Evolutionary conservation across 1,140 invertebrate species (phyloP).

Genomic region (Aporrectodea caliginosa): DNA sequence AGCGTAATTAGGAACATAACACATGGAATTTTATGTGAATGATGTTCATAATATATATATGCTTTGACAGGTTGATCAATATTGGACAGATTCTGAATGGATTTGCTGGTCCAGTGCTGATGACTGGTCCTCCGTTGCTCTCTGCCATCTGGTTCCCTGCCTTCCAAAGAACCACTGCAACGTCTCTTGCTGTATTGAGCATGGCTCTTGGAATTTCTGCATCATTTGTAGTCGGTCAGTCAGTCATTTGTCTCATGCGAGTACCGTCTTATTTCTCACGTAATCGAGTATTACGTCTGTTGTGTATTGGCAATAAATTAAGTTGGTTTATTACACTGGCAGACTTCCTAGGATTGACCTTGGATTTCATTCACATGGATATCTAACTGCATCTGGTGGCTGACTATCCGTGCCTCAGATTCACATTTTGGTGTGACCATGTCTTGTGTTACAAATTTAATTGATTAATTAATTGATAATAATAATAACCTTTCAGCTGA

Average conservation of each 20-base stretch:
- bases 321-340: neutral
- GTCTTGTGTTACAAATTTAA: no score
- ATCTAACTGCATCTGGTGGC: no score
- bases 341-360: no score
- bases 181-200: conserved; percentile 39
- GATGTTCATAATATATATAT: neutral
- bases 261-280: neutral
- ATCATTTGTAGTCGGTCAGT: conserved; percentile 37
- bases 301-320: neutral
- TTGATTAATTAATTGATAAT: no score
- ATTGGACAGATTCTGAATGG: conserved; percentile 46
- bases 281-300: neutral
- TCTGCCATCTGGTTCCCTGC: conserved; percentile 46
- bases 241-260: neutral
- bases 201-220: conserved; percentile 38
- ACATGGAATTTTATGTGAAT: neutral
- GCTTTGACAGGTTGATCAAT: conserved; percentile 38
- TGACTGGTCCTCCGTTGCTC: conserved; percentile 42
- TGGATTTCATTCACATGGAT: no score
- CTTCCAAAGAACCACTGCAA: conserved; percentile 44
- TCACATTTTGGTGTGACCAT: no score
- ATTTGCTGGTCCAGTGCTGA: conserved; percentile 43
- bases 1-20: neutral
- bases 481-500: neutral
- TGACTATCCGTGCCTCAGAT: no score